These are phyloP conservation scores for Nannoperca australis DNA, from an alignment of 2,797 vertebrate genomes.

Conservation along the genomic window DNA sequence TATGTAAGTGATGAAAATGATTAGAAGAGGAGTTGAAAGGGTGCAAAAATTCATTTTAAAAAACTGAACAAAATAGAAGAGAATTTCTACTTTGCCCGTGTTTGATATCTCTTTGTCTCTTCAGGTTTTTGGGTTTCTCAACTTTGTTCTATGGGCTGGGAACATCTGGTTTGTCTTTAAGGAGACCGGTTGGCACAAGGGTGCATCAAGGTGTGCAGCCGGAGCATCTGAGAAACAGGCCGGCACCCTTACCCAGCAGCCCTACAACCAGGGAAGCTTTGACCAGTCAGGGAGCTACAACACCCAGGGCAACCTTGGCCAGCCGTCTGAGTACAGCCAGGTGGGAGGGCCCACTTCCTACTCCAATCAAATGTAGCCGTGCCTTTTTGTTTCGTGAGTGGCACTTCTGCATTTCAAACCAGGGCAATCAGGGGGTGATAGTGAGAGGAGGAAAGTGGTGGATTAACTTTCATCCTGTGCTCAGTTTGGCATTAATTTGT, in stretches of 20 bases:
- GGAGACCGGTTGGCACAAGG: constrained; percentile 97
- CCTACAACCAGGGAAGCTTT: constrained; percentile 88
- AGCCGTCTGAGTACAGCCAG: constrained; percentile 89
- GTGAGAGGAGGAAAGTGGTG: constrained; percentile 21
- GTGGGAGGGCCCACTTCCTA: constrained; percentile 92
- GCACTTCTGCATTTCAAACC: constrained; percentile 66
- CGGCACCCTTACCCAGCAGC: constrained; percentile 87
- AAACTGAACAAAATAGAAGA: too few species aligned
- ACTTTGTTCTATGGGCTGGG: constrained; percentile 98
- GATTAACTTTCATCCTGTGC: constrained; percentile 15
- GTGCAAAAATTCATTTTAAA: neutral
- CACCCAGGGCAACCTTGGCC: constrained; percentile 84
- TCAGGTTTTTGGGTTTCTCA: constrained; percentile 97
- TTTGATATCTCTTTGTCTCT: neutral
- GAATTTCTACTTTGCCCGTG: too few species aligned
- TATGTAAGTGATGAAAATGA: neutral
- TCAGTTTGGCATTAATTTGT: constrained; percentile 54
- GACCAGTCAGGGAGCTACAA: constrained; percentile 89
- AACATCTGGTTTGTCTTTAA: constrained; percentile 99
- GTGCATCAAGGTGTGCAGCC: constrained; percentile 84
- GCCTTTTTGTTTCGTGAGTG: constrained; percentile 29
- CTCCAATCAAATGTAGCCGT: constrained; percentile 90
- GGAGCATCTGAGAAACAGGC: constrained; percentile 91
- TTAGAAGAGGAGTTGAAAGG: neutral
- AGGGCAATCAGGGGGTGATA: constrained; percentile 62